A percentile compares a stretch with the other conserved stretches of the same genome.
phyloP scores from a whole-genome alignment of 2,113 vertebrate genomes.

The Forbesichthys papilliferus region DNA sequence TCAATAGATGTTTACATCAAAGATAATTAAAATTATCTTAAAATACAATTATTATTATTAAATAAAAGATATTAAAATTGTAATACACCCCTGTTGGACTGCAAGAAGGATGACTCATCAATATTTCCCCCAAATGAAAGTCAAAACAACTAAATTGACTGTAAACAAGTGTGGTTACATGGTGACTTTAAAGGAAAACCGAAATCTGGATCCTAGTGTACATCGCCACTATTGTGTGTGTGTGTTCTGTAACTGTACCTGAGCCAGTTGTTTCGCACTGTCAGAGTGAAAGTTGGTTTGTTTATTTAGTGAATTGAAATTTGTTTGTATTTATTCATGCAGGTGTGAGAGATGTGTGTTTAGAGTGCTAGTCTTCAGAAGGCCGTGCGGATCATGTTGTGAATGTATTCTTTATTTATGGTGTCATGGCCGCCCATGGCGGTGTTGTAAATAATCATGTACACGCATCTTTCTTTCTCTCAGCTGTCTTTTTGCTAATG shows the following conservation, averaged over 20 bases:
- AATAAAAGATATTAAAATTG: too few species aligned
- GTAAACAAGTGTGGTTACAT: background rate
- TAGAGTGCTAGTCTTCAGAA: constrained; percentile 25
- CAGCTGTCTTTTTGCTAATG: constrained; percentile 13
- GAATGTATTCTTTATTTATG: constrained; percentile 39
- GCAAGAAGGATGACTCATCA: too few species aligned
- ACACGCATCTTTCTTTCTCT: background rate
- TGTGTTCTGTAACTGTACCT: constrained; percentile 44
- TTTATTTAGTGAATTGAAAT: constrained; percentile 55
- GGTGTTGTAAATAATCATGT: constrained; percentile 40
- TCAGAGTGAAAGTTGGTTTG: constrained; percentile 5
- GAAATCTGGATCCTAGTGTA: background rate
- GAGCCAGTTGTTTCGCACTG: constrained; percentile 35
- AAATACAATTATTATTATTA: too few species aligned
- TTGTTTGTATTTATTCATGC: background rate
- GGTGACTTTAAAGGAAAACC: background rate
- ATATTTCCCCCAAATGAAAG: too few species aligned
- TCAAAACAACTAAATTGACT: background rate
- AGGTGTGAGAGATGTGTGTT: constrained; percentile 4
- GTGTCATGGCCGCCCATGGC: background rate
- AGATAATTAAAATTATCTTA: too few species aligned
- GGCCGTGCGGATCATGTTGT: constrained; percentile 34
- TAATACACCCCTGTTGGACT: too few species aligned
- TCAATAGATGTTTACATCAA: too few species aligned
- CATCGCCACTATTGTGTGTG: background rate